Evolutionary conservation across 2,888 invertebrate genomes (phyloP).

Genomic region (Incurvaria masculella): DNA sequence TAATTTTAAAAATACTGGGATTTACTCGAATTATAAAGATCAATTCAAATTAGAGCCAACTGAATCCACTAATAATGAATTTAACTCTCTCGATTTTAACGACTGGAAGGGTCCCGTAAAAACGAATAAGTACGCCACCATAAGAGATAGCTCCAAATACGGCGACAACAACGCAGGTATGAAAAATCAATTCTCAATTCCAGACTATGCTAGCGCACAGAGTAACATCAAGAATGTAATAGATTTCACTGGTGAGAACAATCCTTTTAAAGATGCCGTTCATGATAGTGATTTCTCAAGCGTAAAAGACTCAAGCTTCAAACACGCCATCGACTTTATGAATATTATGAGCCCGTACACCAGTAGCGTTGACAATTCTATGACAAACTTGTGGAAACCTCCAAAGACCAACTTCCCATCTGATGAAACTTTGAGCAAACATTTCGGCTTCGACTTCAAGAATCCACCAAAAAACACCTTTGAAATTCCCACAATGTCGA

Average conservation of each 20-base stretch:
- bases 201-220: not conserved
- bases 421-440: not conserved
- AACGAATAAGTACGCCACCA: slow-evolving; percentile 35
- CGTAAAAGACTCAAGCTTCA: not conserved
- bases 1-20: slow-evolving; percentile 22
- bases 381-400: not conserved
- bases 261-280: not conserved
- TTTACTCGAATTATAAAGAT: slow-evolving; percentile 26
- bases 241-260: not conserved
- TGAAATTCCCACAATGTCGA: slow-evolving; percentile 24
- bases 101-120: slow-evolving; percentile 30
- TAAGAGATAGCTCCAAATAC: not conserved
- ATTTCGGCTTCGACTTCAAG: not conserved
- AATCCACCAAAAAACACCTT: not conserved
- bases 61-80: slow-evolving; percentile 21
- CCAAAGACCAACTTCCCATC: not conserved
- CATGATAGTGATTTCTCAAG: not conserved
- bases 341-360: not conserved
- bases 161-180: not conserved
- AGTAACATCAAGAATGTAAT: not conserved
- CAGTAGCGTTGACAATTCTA: no score
- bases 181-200: not conserved
- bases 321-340: not conserved
- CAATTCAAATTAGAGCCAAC: slow-evolving; percentile 29
- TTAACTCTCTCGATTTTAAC: slow-evolving; percentile 20